Base-by-base conservation (phyloP, 2,113 vertebrate genomes). In the Psittacula cyanocephala region DNA sequence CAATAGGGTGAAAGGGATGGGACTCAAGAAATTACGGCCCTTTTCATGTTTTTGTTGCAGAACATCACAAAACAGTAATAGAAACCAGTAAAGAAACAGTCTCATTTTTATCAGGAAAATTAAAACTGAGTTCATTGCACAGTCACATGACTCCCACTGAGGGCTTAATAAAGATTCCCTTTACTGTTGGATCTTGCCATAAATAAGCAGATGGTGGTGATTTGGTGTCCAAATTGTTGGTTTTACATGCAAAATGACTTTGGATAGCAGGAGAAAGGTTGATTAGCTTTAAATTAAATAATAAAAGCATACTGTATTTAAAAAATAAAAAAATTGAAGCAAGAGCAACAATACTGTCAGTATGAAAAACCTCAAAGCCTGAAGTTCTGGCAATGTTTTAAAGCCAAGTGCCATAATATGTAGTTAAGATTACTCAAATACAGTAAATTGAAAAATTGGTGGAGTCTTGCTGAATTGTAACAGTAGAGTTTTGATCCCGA, bases 171-270 rank as follows among this genome's bases (percentile, higher is more conserved):
- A 81, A 77, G 20, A 74, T 33, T 86, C 85, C 46, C 64, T 93
- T 93, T 90, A 71, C 28, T 87, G 67, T 39, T 86, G 43, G 55
- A 91, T 91, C 72, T 60, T 55, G 23, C 46, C 70, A 64, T 81
- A 78, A 67, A 68, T 93, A 94, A 88, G 60, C 85, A 96, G 90
- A 78, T 81, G 82, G 85, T 71, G 22, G 47, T 74, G 62, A 74
- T 70, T 86, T 86, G 0, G 39, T 29, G 28, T 71, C 76, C 72
- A 81, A 78, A 91, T 43, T 44, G 25, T 77, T 94, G 31, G 3
- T 52, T 95, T 95, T 74, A 39, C 68, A 78, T 50, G 31, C 39
- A 88, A 68, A 94, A 94, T 93, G 11, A 37, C 60, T 90, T 71
- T 88, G 52, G 72, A 77, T 50, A 80, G 46, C 64, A 83, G 20